A percentile compares a stretch with the other conserved stretches of the same genome.
phyloP scores from a whole-genome alignment of 1,140 invertebrate genomes.

The Cydia strobilella region DNA sequence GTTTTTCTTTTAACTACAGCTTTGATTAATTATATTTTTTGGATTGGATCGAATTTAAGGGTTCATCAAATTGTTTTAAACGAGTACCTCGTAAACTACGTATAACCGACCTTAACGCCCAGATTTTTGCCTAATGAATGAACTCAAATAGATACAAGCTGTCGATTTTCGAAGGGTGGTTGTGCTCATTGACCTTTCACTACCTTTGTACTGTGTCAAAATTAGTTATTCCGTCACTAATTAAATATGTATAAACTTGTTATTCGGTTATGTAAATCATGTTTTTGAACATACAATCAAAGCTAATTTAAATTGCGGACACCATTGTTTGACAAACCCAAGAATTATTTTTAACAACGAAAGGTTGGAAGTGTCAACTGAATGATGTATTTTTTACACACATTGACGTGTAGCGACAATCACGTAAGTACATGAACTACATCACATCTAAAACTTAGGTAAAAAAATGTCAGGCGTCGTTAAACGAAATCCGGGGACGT shows the following conservation, averaged over 20 bases:
- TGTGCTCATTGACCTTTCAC: conserved; percentile 41
- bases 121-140: too few relatives aligned
- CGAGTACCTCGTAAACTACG: too few relatives aligned
- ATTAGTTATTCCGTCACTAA: conserved; percentile 48
- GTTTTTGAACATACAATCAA: conserved; percentile 37
- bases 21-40: too few relatives aligned
- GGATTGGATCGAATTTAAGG: too few relatives aligned
- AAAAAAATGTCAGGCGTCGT: background rate
- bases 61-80: too few relatives aligned
- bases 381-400: conserved; percentile 17
- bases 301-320: conserved; percentile 41
- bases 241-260: conserved; percentile 48
- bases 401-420: conserved; percentile 11
- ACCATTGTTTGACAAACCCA: conserved; percentile 37
- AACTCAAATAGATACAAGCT: too few relatives aligned
- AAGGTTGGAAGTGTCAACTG: conserved; percentile 9
- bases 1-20: too few relatives aligned
- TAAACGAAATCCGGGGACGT: conserved; percentile 40
- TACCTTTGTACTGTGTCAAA: conserved; percentile 41
- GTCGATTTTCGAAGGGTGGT: conserved; percentile 35
- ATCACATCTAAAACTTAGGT: conserved; percentile 8
- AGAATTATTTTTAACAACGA: conserved; percentile 12
- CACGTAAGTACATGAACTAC: background rate
- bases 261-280: conserved; percentile 44
- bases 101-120: too few relatives aligned